phyloP scores from a whole-genome alignment of 2,797 vertebrate genomes.

The Syndactyla subalaris region DNA sequence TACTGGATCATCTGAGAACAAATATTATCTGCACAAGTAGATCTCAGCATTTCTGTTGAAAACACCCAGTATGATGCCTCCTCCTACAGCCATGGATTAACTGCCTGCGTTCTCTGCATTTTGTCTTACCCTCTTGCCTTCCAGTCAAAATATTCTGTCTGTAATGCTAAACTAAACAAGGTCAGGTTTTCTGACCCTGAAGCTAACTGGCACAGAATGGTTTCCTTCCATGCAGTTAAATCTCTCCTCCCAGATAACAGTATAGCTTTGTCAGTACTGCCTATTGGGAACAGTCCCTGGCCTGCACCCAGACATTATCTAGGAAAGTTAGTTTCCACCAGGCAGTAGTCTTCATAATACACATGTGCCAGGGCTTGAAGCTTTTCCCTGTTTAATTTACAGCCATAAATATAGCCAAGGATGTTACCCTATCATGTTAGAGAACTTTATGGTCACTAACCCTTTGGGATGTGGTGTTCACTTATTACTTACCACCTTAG shows the following conservation, averaged over 20 bases:
- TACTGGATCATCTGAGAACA: neutral
- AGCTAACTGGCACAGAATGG: conserved; percentile 38
- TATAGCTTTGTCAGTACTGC: conserved; percentile 51
- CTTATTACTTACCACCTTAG: neutral
- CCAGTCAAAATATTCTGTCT: neutral
- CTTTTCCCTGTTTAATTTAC: neutral
- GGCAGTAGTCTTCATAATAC: neutral
- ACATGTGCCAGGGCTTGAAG: neutral
- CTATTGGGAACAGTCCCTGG: conserved; percentile 41
- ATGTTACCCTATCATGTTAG: neutral
- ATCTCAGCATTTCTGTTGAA: neutral
- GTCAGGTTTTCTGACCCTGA: conserved; percentile 36
- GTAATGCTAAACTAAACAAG: conserved; percentile 33
- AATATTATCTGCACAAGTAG: neutral
- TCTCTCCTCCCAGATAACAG: conserved; percentile 15
- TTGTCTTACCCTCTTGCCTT: conserved; percentile 3
- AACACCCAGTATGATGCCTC: neutral
- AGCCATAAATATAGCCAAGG: neutral
- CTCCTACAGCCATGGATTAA: neutral
- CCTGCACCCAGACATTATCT: conserved; percentile 2
- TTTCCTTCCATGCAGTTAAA: conserved; percentile 40
- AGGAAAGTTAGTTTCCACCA: conserved; percentile 17
- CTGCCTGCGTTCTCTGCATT: neutral
- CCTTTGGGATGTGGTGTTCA: neutral
- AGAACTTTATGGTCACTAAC: neutral